Percentiles rank a stretch among this genome's conserved stretches.
phyloP scores from a whole-genome alignment of 2,113 vertebrate species.

The Macrotis lagotis region DNA sequence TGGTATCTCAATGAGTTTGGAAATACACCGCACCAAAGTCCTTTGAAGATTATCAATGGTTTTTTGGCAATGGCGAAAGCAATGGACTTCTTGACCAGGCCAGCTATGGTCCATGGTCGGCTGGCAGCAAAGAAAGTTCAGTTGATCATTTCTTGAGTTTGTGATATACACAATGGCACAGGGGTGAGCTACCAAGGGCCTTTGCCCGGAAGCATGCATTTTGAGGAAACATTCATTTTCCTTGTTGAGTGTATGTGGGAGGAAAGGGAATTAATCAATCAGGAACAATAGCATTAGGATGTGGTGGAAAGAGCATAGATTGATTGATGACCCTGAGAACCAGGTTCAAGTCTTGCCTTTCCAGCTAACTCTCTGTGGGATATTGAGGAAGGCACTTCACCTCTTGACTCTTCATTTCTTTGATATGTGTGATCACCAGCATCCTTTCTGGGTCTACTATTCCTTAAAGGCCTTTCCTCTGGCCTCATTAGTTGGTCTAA shows the following conservation, averaged over 20 bases:
- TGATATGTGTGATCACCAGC: not conserved
- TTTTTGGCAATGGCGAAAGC: slow-evolving; percentile 21
- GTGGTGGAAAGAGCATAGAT: not conserved
- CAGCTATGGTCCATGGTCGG: not conserved
- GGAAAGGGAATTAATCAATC: slow-evolving; percentile 18
- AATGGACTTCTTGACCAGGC: not conserved
- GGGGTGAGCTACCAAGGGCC: not conserved
- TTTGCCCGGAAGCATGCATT: not conserved
- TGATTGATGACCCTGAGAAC: not conserved
- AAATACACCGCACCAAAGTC: not conserved
- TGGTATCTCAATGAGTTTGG: not conserved
- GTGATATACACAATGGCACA: not conserved
- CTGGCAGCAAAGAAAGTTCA: not conserved
- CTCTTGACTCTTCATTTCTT: not conserved
- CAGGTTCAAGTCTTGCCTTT: not conserved
- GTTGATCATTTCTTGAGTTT: not conserved
- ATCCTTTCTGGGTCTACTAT: not conserved
- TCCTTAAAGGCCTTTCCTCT: not conserved
- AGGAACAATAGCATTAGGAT: not conserved
- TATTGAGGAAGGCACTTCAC: not conserved
- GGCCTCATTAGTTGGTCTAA: not conserved
- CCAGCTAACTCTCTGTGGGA: not conserved
- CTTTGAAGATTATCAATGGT: not conserved
- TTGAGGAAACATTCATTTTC: not conserved
- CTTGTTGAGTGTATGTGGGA: slow-evolving; percentile 35